These are phyloP conservation scores for Sciurus vulgaris DNA, from an alignment of 2,797 vertebrate species.

Conservation along the genomic window DNA sequence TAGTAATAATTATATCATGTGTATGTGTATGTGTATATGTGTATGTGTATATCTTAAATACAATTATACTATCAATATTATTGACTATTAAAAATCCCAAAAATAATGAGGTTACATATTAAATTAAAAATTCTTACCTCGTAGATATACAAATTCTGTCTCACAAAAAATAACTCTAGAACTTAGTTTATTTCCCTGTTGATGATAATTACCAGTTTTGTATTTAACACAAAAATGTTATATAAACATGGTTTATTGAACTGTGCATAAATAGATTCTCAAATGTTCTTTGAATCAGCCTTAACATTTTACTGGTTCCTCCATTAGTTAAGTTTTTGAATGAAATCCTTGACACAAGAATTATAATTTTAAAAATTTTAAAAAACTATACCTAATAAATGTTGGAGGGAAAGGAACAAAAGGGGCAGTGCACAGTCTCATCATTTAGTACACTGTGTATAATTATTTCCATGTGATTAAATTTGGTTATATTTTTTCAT, in stretches of 20 bases:
- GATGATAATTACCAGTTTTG: background rate
- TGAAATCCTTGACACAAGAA: background rate
- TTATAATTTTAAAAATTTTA: background rate
- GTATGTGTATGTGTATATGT: background rate
- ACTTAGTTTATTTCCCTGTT: background rate
- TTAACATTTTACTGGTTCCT: constrained; percentile 44
- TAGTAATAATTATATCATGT: background rate
- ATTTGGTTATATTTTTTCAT: constrained; percentile 2
- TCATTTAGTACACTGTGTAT: background rate
- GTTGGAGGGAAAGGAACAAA: background rate
- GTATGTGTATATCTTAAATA: background rate
- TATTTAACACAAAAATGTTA: constrained; percentile 15
- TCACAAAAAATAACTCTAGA: background rate
- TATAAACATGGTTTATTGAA: constrained; percentile 14
- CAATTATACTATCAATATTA: background rate
- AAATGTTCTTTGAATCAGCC: background rate
- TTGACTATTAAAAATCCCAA: background rate
- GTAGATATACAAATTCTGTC: constrained; percentile 33
- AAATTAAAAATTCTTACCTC: constrained; percentile 5
- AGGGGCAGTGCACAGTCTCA: background rate
- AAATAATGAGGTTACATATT: background rate
- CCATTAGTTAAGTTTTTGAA: constrained; percentile 18
- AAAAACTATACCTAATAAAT: background rate
- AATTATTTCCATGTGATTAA: background rate
- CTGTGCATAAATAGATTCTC: background rate